Evolutionary conservation across 2,888 invertebrate species (phyloP).

Genomic region (Apoderus coryli): DNA sequence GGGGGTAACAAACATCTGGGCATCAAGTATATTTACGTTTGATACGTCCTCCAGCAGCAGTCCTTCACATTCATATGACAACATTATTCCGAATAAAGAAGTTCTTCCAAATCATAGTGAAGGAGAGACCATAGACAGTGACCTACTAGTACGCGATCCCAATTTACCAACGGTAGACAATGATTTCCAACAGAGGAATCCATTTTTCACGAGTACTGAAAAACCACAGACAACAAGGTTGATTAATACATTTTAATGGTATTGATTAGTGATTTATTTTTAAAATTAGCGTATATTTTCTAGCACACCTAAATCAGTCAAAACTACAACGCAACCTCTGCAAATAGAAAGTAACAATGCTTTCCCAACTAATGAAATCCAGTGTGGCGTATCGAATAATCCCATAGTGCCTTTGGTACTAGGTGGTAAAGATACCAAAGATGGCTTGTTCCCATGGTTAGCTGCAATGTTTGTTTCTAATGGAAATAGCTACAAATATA

Average conservation of each 20-base stretch:
- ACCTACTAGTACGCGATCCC: background rate
- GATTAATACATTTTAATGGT: too few relatives aligned
- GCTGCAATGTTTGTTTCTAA: constrained; percentile 21
- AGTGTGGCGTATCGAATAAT: constrained; percentile 20
- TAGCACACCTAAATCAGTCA: too few relatives aligned
- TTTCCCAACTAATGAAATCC: constrained; percentile 7
- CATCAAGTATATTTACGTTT: constrained; percentile 14
- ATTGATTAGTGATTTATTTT: too few relatives aligned
- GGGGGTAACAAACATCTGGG: constrained; percentile 20
- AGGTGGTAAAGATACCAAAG: constrained; percentile 19
- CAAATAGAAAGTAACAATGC: too few relatives aligned
- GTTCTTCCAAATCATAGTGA: background rate
- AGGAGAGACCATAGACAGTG: background rate
- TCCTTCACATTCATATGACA: background rate
- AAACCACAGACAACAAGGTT: too few relatives aligned
- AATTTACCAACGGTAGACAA: constrained; percentile 2
- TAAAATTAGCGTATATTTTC: too few relatives aligned
- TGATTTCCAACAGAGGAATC: constrained; percentile 5
- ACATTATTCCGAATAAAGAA: background rate
- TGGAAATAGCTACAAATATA: constrained; percentile 23
- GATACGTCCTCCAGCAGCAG: constrained; percentile 5
- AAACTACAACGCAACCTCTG: too few relatives aligned
- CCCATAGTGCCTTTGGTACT: constrained; percentile 20
- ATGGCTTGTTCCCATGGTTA: constrained; percentile 26
- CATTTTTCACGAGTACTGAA: background rate